phyloP scores from a whole-genome alignment of 1,140 invertebrate genomes.

The Pygmarrhopalites habei region DNA sequence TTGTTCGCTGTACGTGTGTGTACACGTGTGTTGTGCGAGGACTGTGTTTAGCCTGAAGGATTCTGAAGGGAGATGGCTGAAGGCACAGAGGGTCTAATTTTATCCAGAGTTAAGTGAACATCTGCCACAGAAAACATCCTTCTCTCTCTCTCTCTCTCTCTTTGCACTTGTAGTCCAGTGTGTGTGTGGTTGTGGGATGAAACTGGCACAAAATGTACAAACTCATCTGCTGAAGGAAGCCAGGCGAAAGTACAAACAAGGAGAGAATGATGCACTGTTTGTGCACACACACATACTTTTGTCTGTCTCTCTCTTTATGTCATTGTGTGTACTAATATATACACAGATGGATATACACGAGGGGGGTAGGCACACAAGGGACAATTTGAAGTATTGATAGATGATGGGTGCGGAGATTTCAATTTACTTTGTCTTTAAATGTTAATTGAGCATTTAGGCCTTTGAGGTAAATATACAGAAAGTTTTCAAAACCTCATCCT shows the following conservation, averaged over 20 bases:
- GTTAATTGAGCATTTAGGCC: too few relatives aligned
- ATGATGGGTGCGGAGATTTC: too few relatives aligned
- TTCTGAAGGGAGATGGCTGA: background rate
- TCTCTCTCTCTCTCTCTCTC: background rate
- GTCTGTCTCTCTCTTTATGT: too few relatives aligned
- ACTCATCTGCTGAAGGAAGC: background rate
- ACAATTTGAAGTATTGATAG: too few relatives aligned
- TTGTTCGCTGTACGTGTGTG: background rate
- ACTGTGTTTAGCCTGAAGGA: too few relatives aligned
- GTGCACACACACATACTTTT: too few relatives aligned
- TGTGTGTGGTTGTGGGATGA: background rate
- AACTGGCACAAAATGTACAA: background rate
- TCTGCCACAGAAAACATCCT: background rate
- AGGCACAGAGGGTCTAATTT: constrained; percentile 4
- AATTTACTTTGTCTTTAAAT: too few relatives aligned
- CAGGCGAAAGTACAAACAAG: background rate
- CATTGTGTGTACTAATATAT: too few relatives aligned
- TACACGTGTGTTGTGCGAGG: background rate
- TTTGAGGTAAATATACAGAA: too few relatives aligned
- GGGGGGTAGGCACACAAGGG: too few relatives aligned
- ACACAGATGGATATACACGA: too few relatives aligned
- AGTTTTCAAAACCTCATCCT: too few relatives aligned
- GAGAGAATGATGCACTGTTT: background rate
- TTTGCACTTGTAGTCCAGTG: background rate
- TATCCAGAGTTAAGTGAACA: constrained; percentile 10